phyloP scores from a whole-genome alignment of 2,888 invertebrate species.

The Meloe dianella region DNA sequence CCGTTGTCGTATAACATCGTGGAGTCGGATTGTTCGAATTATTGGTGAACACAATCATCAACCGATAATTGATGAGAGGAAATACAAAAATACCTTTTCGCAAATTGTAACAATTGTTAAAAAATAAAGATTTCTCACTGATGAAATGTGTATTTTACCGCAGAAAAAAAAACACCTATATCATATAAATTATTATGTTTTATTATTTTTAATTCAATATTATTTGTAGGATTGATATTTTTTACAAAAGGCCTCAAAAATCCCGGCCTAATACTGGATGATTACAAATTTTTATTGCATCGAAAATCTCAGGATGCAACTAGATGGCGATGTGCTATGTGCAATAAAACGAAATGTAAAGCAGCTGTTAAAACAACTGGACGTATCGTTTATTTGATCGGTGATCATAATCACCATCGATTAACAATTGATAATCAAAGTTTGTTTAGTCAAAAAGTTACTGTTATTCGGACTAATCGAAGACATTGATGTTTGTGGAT shows the following conservation, averaged over 20 bases:
- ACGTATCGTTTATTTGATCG: conserved; percentile 16
- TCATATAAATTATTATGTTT: not conserved
- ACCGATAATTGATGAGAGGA: conserved; percentile 16
- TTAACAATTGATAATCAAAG: not conserved
- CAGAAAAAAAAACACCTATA: too few species aligned
- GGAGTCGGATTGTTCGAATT: conserved; percentile 24
- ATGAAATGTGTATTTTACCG: too few species aligned
- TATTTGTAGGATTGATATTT: conserved; percentile 27
- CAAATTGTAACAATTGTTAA: conserved; percentile 30
- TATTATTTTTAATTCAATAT: not conserved
- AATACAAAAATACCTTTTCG: conserved; percentile 27
- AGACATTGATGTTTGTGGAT: not conserved
- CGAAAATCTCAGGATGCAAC: conserved; percentile 20
- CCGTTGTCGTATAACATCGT: conserved; percentile 25
- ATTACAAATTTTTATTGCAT: conserved; percentile 22
- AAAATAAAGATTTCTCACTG: not conserved
- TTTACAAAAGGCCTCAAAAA: conserved; percentile 31
- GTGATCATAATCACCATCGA: conserved; percentile 29
- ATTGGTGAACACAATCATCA: conserved; percentile 30
- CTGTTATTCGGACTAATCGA: not conserved
- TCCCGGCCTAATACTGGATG: conserved; percentile 24
- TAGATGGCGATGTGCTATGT: conserved; percentile 14
- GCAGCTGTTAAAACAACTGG: conserved; percentile 23
- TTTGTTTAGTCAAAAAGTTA: conserved; percentile 13
- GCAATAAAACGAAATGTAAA: conserved; percentile 23